Evolutionary conservation across 2,113 vertebrate genomes (phyloP), one percentile per base, ranked within the genome.

Genomic region (Sula dactylatra): DNA sequence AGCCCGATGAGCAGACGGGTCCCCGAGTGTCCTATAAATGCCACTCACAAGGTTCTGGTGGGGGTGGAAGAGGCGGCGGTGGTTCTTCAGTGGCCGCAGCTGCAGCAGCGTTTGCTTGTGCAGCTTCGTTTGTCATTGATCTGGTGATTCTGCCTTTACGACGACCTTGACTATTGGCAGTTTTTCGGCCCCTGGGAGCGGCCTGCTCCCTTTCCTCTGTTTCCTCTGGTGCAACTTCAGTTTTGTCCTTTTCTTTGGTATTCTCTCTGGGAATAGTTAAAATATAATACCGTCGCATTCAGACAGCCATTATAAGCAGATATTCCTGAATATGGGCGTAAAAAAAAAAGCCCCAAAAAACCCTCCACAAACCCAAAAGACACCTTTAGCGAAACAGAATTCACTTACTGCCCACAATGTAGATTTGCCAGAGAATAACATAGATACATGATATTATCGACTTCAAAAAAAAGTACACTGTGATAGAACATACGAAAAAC

Each of bases 91-190:
- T 97, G 61, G 98, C 96, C 4, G 98, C 96, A 2, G 98, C 97
- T 6, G 98, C 98, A 11, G 98, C 99, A 22, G 99, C 98, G 34
- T 96, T 99, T 67, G 99, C 99, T 55, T 99, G 98, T 1, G 99
- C 99, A 13, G 99, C 99, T 96, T 99, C 99, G 59, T 98, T 99
- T 82, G 99, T 99, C 99, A 99, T 99, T 81, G 99, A 99, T 86
- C 99, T 98, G 82, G 99, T 99, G 98, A 99, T 99, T 55, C 99
- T 98, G 97, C 99, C 99, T 96, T 99, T 99, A 29, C 99, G 98
- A 16, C 99, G 99, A 79, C 99, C 99, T 97, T 99, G 99, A 95
- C 99, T 99, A 92, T 99, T 99, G 95, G 99, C 99, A 3, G 99
- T 99, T 98, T 99, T 99, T 90, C 99, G 98, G 56, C 99, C 99